These are phyloP conservation scores for Gonatopus flavifemur DNA, from an alignment of 1,140 invertebrate genomes.

Conservation along the genomic window DNA sequence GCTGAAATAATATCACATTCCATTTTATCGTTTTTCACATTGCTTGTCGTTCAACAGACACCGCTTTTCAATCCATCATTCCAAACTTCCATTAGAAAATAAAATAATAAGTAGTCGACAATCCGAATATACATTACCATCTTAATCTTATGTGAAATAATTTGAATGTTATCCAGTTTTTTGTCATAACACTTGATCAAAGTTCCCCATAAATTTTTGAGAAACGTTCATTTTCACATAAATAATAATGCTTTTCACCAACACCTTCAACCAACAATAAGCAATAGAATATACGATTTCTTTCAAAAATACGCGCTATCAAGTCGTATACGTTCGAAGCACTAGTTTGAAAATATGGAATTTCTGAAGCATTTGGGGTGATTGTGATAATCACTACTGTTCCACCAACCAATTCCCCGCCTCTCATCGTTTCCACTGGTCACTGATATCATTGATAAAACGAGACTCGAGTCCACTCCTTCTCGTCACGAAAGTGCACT, in stretches of 20 bases:
- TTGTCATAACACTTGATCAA: not conserved
- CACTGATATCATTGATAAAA: constrained; percentile 35
- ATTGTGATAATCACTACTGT: constrained; percentile 24
- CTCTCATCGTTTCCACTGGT: constrained; percentile 17
- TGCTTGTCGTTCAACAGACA: no score
- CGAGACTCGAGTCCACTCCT: constrained; percentile 24
- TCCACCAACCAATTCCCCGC: constrained; percentile 23
- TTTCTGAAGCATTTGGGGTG: constrained; percentile 2
- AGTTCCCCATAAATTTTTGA: not conserved
- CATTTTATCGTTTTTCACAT: no score
- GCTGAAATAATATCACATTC: no score
- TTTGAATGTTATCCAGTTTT: constrained; percentile 7
- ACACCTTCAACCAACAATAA: not conserved
- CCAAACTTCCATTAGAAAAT: no score
- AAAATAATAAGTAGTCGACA: no score
- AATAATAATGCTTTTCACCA: no score
- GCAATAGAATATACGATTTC: constrained; percentile 1
- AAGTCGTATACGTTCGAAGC: not conserved
- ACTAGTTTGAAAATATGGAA: constrained; percentile 6
- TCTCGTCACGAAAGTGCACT: constrained; percentile 20
- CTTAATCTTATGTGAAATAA: no score
- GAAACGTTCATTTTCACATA: no score
- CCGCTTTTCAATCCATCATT: no score
- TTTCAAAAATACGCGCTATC: not conserved
- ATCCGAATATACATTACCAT: no score